phyloP scores from a whole-genome alignment of 1,140 invertebrate genomes.

The Ceratosolen solmsi region DNA sequence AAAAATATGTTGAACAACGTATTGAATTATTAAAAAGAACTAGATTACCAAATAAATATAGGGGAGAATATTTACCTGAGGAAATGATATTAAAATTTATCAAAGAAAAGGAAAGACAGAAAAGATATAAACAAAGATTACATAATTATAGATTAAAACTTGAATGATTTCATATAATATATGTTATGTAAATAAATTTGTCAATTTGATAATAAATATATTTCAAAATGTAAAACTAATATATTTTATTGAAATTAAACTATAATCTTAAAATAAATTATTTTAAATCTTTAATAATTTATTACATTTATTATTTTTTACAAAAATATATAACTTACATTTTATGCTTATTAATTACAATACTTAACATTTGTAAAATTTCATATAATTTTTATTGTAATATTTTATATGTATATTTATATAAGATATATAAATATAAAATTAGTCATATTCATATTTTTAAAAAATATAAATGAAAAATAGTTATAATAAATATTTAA shows the following conservation, averaged over 20 bases:
- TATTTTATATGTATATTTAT: slow-evolving; percentile 36
- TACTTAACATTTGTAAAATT: slow-evolving; percentile 28
- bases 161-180: slow-evolving; percentile 16
- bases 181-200: slow-evolving; percentile 10
- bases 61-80: slow-evolving; percentile 78
- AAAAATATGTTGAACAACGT: slow-evolving; percentile 79
- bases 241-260: background rate
- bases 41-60: slow-evolving; percentile 77
- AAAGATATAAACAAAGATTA: slow-evolving; percentile 42
- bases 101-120: slow-evolving; percentile 56
- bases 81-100: slow-evolving; percentile 76
- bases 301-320: slow-evolving; percentile 19
- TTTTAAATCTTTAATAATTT: background rate
- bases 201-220: background rate
- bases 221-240: background rate
- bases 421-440: slow-evolving; percentile 2
- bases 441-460: background rate
- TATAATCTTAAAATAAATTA: background rate
- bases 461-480: slow-evolving; percentile 1
- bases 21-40: slow-evolving; percentile 78
- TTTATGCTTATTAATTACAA: slow-evolving; percentile 35
- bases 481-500: slow-evolving; percentile 21
- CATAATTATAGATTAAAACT: slow-evolving; percentile 44
- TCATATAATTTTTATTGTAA: too few relatives aligned
- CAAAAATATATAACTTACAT: slow-evolving; percentile 39